These are phyloP conservation scores for Hoplostethus mediterraneus DNA, from an alignment of 2,797 vertebrate species.

Conservation along the genomic window DNA sequence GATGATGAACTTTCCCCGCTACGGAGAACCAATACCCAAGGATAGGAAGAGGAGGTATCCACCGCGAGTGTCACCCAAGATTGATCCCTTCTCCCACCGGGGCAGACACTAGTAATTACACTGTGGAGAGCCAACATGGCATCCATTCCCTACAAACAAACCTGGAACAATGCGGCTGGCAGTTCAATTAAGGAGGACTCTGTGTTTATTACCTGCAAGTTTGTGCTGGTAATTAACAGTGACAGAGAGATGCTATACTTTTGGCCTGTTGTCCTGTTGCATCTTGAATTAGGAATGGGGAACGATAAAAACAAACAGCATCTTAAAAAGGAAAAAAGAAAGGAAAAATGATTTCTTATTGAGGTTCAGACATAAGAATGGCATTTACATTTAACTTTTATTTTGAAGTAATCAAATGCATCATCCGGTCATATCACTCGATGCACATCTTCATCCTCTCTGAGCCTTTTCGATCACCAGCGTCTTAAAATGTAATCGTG, in stretches of 20 bases:
- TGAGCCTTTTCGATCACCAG: slow-evolving; percentile 25
- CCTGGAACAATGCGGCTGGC: slow-evolving; percentile 62
- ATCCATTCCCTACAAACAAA: slow-evolving; percentile 66
- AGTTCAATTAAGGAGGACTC: slow-evolving; percentile 67
- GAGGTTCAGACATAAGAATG: background rate
- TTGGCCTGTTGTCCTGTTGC: slow-evolving; percentile 10
- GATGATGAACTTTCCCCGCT: slow-evolving; percentile 68
- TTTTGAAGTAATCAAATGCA: background rate
- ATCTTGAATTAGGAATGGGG: slow-evolving; percentile 26
- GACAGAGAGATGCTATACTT: slow-evolving; percentile 24
- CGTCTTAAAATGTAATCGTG: slow-evolving; percentile 60
- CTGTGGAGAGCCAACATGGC: slow-evolving; percentile 51
- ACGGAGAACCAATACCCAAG: slow-evolving; percentile 53
- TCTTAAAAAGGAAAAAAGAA: slow-evolving; percentile 5
- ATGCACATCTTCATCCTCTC: slow-evolving; percentile 7
- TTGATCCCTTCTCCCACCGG: slow-evolving; percentile 65
- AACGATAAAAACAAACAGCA: slow-evolving; percentile 11
- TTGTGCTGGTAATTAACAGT: slow-evolving; percentile 63
- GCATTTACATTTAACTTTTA: too few relatives aligned
- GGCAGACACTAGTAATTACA: slow-evolving; percentile 73
- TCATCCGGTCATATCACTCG: slow-evolving; percentile 4
- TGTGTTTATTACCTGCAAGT: slow-evolving; percentile 61
- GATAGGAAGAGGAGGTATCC: slow-evolving; percentile 57
- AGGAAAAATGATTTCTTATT: background rate
- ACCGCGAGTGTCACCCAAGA: slow-evolving; percentile 60